phyloP scores from a whole-genome alignment of 2,113 vertebrate genomes.

The Callipepla californica region DNA sequence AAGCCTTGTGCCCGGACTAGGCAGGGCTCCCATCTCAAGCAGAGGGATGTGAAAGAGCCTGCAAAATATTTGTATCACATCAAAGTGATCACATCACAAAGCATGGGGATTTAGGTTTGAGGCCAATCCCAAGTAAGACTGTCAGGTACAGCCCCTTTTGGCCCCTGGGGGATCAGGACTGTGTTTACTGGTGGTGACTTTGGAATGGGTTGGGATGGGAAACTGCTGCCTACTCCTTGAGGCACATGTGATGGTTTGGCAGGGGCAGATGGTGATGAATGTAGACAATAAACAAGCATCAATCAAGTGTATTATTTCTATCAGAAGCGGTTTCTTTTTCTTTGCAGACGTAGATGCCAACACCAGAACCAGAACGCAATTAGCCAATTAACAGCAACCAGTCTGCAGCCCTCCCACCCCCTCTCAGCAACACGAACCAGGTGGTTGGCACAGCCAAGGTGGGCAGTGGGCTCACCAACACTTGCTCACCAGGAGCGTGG shows the following conservation, averaged over 20 bases:
- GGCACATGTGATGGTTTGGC: neutral
- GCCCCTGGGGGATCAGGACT: neutral
- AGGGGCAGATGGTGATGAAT: neutral
- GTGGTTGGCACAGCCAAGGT: neutral
- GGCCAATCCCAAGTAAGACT: neutral
- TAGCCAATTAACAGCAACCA: neutral
- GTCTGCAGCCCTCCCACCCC: neutral
- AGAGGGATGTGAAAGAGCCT: neutral
- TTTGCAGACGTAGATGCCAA: neutral
- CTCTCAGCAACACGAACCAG: neutral
- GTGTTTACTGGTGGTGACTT: neutral
- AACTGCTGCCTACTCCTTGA: neutral
- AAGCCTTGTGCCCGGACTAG: neutral
- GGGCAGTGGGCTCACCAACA: neutral
- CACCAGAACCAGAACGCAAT: neutral
- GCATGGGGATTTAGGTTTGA: neutral
- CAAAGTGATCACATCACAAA: neutral
- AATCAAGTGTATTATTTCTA: neutral
- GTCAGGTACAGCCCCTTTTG: neutral
- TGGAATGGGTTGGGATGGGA: neutral
- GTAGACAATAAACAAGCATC: neutral
- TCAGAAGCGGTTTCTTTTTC: neutral
- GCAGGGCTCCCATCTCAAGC: neutral
- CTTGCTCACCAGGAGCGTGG: neutral
- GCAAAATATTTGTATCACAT: neutral